These are phyloP conservation scores for Ophioninae sp. DNA, from an alignment of 2,888 invertebrate species.

Conservation along the genomic window DNA sequence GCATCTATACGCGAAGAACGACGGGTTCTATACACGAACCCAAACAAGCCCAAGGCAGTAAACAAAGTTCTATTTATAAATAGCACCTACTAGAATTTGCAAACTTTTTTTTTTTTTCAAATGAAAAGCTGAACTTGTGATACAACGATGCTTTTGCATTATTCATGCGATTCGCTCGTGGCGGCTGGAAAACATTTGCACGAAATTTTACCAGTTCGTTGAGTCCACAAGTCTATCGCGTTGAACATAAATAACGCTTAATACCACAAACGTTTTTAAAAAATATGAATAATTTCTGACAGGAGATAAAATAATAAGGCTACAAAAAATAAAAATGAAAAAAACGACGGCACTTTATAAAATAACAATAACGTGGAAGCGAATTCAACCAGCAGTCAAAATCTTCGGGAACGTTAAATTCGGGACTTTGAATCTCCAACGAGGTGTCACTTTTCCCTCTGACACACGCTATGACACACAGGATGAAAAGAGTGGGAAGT, in stretches of 20 bases:
- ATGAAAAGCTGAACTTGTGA: neutral
- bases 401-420: neutral
- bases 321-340: too few relatives aligned
- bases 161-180: neutral
- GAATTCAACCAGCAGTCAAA: neutral
- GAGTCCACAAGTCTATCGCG: too few relatives aligned
- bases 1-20: neutral
- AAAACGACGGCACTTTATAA: neutral
- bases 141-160: neutral
- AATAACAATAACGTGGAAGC: neutral
- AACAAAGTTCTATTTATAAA: neutral
- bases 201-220: too few relatives aligned
- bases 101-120: neutral
- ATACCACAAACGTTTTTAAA: too few relatives aligned
- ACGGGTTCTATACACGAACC: neutral
- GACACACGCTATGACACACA: slow-evolving; percentile 1
- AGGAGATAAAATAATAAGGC: too few relatives aligned
- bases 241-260: too few relatives aligned
- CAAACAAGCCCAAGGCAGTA: neutral
- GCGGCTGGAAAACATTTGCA: neutral
- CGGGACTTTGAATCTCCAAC: neutral
- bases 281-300: too few relatives aligned
- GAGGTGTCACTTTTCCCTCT: slow-evolving; percentile 20
- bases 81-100: neutral
- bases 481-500: neutral